phyloP scores from a whole-genome alignment of 2,797 vertebrate species.

The Sebastes aleutianus region DNA sequence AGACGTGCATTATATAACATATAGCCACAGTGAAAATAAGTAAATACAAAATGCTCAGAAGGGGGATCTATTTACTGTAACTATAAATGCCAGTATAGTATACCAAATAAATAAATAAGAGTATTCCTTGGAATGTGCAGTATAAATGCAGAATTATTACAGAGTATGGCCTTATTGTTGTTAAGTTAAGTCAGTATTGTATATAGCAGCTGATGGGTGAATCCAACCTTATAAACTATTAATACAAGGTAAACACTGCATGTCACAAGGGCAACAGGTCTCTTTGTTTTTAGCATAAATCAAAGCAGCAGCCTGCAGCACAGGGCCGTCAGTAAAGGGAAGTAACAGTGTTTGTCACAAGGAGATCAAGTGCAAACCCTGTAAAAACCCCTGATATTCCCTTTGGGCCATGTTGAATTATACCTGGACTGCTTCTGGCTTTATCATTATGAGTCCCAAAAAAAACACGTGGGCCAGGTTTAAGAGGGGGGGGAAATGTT shows the following conservation, averaged over 20 bases:
- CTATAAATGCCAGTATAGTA: too few relatives aligned
- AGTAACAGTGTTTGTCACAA: background rate
- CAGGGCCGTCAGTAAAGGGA: background rate
- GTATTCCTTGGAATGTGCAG: too few relatives aligned
- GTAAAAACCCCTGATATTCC: background rate
- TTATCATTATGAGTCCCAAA: background rate
- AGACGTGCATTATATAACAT: too few relatives aligned
- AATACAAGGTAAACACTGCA: background rate
- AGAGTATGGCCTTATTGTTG: too few relatives aligned
- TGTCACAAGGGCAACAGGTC: background rate
- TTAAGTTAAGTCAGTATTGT: too few relatives aligned
- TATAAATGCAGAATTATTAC: too few relatives aligned
- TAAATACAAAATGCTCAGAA: too few relatives aligned
- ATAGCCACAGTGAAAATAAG: too few relatives aligned
- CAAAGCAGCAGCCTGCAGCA: background rate
- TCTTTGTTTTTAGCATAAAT: background rate
- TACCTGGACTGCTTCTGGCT: background rate
- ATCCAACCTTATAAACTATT: too few relatives aligned
- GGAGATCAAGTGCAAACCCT: background rate
- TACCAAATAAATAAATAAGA: too few relatives aligned
- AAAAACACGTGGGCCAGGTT: background rate
- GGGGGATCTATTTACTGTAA: too few relatives aligned
- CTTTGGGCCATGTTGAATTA: background rate
- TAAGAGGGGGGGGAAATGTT: background rate
- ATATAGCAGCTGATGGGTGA: too few relatives aligned